phyloP scores from a whole-genome alignment of 2,888 invertebrate genomes.

The Parnassius orleans region DNA sequence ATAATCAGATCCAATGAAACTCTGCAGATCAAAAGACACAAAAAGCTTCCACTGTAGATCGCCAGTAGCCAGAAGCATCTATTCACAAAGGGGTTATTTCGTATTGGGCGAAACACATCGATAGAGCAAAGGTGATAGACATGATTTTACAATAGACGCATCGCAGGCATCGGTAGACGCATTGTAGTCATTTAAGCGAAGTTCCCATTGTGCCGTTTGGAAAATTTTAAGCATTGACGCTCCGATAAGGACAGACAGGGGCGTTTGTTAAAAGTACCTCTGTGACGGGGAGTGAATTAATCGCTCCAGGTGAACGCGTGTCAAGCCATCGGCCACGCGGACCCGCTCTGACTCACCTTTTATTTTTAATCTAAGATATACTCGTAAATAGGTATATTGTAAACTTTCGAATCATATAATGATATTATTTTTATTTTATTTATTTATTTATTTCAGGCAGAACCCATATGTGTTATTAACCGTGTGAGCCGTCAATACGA shows the following conservation, averaged over 20 bases:
- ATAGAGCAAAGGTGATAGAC: constrained; percentile 27
- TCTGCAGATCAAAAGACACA: constrained; percentile 16
- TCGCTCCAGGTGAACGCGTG: constrained; percentile 38
- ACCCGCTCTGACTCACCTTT: too few relatives aligned
- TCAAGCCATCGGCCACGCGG: constrained; percentile 15
- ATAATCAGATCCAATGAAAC: constrained; percentile 11
- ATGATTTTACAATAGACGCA: constrained; percentile 38
- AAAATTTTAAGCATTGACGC: constrained; percentile 74
- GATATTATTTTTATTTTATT: too few relatives aligned
- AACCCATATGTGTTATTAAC: too few relatives aligned
- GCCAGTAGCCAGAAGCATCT: constrained; percentile 5
- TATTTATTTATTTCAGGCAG: too few relatives aligned
- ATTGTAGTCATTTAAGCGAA: constrained; percentile 67
- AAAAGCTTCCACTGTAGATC: constrained; percentile 8
- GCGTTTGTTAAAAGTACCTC: constrained; percentile 62
- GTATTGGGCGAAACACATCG: constrained; percentile 27
- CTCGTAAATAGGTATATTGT: too few relatives aligned
- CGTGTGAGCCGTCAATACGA: too few relatives aligned
- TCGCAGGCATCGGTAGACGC: constrained; percentile 56
- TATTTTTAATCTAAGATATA: too few relatives aligned
- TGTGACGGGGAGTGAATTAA: constrained; percentile 41
- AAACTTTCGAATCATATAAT: too few relatives aligned
- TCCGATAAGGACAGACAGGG: constrained; percentile 59
- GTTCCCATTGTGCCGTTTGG: constrained; percentile 65
- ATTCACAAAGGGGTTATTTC: constrained; percentile 23